Conservation (phyloP, 2,797 vertebrate species). For the Lutjanus campechanus region DNA sequence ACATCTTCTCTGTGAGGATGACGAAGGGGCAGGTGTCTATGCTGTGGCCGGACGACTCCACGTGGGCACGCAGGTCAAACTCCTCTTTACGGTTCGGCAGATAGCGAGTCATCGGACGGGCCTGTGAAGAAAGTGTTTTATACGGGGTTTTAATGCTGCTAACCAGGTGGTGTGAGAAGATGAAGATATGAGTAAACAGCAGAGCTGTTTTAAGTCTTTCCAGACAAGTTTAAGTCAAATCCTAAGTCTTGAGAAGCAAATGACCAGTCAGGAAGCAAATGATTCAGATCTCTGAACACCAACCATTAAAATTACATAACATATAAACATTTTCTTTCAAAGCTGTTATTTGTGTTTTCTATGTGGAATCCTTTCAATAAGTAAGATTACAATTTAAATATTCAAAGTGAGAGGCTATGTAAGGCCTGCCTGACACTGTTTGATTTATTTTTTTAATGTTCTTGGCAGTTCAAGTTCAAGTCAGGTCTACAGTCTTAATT, state of each 20-base stretch:
- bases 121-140: slow-evolving; percentile 77
- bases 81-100: slow-evolving; percentile 97
- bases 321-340: not conserved
- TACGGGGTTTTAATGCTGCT: not conserved
- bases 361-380: not conserved
- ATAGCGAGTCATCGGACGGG: slow-evolving; percentile 96
- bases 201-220: not conserved
- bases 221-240: not conserved
- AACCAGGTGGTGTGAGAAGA: not conserved
- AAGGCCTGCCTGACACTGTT: not conserved
- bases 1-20: slow-evolving; percentile 94
- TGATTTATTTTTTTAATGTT: not conserved
- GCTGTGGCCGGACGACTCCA: slow-evolving; percentile 95
- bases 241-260: not conserved
- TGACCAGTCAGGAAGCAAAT: not conserved
- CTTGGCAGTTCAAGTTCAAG: no score
- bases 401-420: no score
- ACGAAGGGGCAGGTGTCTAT: slow-evolving; percentile 94
- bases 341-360: not conserved
- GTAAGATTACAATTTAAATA: no score
- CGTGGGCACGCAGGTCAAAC: slow-evolving; percentile 95
- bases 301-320: not conserved
- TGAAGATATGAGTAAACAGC: not conserved
- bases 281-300: not conserved
- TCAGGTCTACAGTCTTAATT: no score